Conservation (phyloP, 2,888 invertebrate species). For the Conomelus anceps region DNA sequence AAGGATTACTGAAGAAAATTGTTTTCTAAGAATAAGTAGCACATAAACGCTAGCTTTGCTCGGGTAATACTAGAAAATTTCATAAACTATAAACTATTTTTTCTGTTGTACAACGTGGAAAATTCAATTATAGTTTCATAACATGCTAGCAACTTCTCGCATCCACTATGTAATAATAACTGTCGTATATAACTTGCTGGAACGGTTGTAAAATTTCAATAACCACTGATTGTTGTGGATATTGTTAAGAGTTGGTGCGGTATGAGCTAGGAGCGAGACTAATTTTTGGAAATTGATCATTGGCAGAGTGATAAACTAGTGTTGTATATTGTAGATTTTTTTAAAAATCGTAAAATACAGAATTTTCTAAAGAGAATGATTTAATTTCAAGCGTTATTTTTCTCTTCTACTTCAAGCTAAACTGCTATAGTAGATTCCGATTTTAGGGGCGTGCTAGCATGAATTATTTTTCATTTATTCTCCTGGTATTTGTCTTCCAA, state of each 20-base stretch:
- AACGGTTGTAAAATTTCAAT: not conserved
- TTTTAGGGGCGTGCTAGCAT: too few relatives aligned
- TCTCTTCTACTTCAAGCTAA: too few relatives aligned
- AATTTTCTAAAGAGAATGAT: too few relatives aligned
- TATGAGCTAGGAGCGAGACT: not conserved
- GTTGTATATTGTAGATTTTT: not conserved
- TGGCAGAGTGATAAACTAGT: not conserved
- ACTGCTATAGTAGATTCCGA: too few relatives aligned
- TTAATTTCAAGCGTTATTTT: too few relatives aligned
- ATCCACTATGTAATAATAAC: not conserved
- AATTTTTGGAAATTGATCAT: not conserved
- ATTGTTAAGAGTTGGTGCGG: not conserved
- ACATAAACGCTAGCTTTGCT: not conserved
- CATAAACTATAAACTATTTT: not conserved
- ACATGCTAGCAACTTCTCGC: not conserved
- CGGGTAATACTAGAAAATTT: not conserved
- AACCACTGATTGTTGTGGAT: not conserved
- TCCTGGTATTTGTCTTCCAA: too few relatives aligned
- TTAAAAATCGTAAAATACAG: too few relatives aligned
- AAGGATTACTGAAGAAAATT: not conserved
- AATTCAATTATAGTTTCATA: not conserved
- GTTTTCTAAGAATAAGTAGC: not conserved
- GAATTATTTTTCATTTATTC: too few relatives aligned
- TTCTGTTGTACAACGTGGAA: not conserved
- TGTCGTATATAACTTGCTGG: not conserved